Evolutionary conservation across 2,888 invertebrate genomes (phyloP).

Genomic region (Phania funesta): DNA sequence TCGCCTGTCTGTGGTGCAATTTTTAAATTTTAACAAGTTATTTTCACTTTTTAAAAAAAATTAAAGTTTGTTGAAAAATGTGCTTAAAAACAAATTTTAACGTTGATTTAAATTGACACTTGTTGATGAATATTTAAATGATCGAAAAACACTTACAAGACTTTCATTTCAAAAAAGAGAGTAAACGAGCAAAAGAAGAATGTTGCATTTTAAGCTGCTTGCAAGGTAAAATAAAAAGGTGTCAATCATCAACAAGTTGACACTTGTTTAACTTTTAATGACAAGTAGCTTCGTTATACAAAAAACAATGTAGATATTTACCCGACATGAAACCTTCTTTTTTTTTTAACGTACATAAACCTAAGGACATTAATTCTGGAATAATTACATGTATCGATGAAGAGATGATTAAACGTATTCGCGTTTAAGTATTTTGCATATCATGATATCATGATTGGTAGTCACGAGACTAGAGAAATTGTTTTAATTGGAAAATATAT

Average conservation of each 20-base stretch:
- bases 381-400: constrained; percentile 28
- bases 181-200: constrained; percentile 4
- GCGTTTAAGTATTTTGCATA: constrained; percentile 28
- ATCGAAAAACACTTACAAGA: constrained; percentile 44
- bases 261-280: constrained; percentile 56
- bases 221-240: constrained; percentile 51
- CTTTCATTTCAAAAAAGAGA: constrained; percentile 47
- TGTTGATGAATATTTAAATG: constrained; percentile 53
- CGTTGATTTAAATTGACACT: constrained; percentile 63
- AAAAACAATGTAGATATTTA: background rate
- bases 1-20: constrained; percentile 33
- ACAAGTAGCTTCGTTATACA: constrained; percentile 36
- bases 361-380: constrained; percentile 37
- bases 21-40: constrained; percentile 59
- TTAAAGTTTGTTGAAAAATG: constrained; percentile 37
- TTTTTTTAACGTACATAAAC: constrained; percentile 21
- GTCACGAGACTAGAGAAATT: constrained; percentile 45
- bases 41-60: constrained; percentile 64
- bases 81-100: constrained; percentile 21
- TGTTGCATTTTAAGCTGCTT: constrained; percentile 24
- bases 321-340: constrained; percentile 10
- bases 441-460: constrained; percentile 45
- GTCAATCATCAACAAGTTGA: constrained; percentile 65
- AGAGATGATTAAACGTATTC: background rate
- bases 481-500: constrained; percentile 5